Percentiles rank a stretch among this genome's conserved stretches.
Conservation (phyloP, 2,888 invertebrate genomes). For the Rhagonycha lutea region DNA sequence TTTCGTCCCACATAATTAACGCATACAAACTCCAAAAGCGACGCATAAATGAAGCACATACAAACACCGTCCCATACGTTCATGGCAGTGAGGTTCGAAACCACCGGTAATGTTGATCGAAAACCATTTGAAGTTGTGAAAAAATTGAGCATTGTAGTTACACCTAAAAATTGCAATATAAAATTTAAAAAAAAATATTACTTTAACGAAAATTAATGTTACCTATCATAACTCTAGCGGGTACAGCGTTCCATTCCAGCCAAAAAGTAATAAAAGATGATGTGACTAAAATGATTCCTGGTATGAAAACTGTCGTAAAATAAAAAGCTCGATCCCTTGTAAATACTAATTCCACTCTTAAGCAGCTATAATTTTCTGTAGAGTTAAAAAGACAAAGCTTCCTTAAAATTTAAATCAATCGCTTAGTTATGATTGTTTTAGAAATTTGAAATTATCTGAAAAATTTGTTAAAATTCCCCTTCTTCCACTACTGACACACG, state of each 20-base stretch:
- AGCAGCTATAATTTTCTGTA: constrained; percentile 94
- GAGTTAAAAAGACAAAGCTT: constrained; percentile 27
- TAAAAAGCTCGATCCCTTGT: constrained; percentile 95
- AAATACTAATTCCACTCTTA: constrained; percentile 91
- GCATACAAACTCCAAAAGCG: constrained; percentile 90
- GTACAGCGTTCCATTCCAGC: constrained; percentile 97
- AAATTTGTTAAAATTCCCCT: not conserved
- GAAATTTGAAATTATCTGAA: not conserved
- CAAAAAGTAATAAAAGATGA: constrained; percentile 97
- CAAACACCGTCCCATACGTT: constrained; percentile 97
- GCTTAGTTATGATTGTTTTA: not conserved
- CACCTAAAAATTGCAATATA: constrained; percentile 64
- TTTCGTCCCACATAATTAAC: constrained; percentile 94
- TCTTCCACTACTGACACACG: not conserved
- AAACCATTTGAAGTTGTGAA: constrained; percentile 94
- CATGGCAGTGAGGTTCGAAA: constrained; percentile 93
- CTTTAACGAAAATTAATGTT: constrained; percentile 33
- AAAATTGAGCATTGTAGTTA: constrained; percentile 97
- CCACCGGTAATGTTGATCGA: constrained; percentile 89
- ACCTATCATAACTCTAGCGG: constrained; percentile 96
- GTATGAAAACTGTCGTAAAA: constrained; percentile 96
- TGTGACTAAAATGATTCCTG: constrained; percentile 94
- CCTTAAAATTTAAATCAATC: not conserved
- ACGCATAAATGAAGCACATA: constrained; percentile 96
- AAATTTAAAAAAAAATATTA: not conserved